Evolutionary conservation across 1,140 invertebrate genomes (phyloP).

Genomic region (Zaprionus capensis): DNA sequence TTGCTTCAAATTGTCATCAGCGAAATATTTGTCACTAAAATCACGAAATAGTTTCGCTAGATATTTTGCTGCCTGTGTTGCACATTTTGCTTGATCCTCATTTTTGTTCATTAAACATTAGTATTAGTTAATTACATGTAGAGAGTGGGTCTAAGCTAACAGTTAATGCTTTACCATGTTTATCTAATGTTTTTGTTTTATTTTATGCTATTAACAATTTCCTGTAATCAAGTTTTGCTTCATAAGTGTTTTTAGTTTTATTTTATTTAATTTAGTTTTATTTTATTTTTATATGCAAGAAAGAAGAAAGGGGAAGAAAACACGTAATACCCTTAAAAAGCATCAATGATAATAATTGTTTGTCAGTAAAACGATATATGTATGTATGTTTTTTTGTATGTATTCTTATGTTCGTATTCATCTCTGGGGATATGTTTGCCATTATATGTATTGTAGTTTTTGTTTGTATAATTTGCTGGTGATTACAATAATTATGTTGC

Average conservation of each 20-base stretch:
- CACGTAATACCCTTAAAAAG: conserved; percentile 19
- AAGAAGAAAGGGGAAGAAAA: conserved; percentile 14
- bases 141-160: conserved; percentile 50
- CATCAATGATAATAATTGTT: conserved; percentile 42
- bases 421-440: conserved; percentile 66
- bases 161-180: conserved; percentile 41
- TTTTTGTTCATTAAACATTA: conserved; percentile 28
- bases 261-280: conserved; percentile 32
- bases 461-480: conserved; percentile 42
- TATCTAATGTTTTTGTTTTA: conserved; percentile 47
- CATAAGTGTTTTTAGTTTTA: conserved; percentile 63
- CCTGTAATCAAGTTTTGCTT: conserved; percentile 83
- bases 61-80: conserved; percentile 63
- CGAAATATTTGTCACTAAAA: conserved; percentile 84
- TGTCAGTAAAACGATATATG: conserved; percentile 49
- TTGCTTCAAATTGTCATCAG: conserved; percentile 84
- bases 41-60: conserved; percentile 83
- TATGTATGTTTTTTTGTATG: conserved; percentile 12
- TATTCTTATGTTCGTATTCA: conserved; percentile 28
- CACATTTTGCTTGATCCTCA: conserved; percentile 57
- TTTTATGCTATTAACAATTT: conserved; percentile 75
- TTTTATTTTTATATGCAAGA: conserved; percentile 41
- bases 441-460: conserved; percentile 65
- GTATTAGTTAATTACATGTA: conserved; percentile 39
- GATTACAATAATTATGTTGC: conserved; percentile 63